Percentiles rank a stretch among this genome's conserved stretches.
These are phyloP conservation scores for Hapalemur alaotrensis DNA, from an alignment of 2,797 vertebrate species.

Conservation along the genomic window DNA sequence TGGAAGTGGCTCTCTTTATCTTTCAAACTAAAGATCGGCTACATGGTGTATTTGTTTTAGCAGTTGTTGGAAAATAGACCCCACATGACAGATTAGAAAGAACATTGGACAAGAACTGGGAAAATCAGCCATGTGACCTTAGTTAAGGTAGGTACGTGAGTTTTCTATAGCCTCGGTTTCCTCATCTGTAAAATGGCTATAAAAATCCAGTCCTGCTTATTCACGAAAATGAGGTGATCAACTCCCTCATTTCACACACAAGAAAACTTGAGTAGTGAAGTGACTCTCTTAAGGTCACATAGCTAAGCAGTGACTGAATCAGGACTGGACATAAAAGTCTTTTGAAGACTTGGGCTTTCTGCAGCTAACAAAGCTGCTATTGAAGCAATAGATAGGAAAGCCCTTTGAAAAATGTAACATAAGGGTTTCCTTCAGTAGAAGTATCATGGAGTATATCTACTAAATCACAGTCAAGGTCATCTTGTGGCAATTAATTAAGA, in stretches of 20 bases:
- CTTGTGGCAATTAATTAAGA: constrained; percentile 31
- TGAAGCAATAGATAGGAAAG: constrained; percentile 62
- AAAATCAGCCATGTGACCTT: neutral
- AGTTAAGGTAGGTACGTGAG: neutral
- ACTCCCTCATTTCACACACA: neutral
- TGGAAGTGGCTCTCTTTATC: constrained; percentile 78
- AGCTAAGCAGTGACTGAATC: constrained; percentile 60
- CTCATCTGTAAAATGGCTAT: constrained; percentile 42
- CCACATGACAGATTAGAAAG: neutral
- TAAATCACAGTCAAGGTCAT: neutral
- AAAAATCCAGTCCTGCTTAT: constrained; percentile 13
- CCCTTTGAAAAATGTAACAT: constrained; percentile 41
- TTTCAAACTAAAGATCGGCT: constrained; percentile 71
- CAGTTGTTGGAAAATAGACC: constrained; percentile 74
- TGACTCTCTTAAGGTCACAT: constrained; percentile 44
- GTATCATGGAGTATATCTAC: neutral
- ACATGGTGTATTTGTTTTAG: constrained; percentile 69
- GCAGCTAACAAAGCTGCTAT: constrained; percentile 63
- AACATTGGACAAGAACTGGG: neutral
- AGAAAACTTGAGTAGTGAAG: constrained; percentile 25
- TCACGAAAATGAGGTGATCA: neutral
- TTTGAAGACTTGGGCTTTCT: constrained; percentile 60
- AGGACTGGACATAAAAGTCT: constrained; percentile 54
- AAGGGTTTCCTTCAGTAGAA: neutral
- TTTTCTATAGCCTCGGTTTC: constrained; percentile 10